Evolutionary conservation across 1,140 invertebrate species (phyloP).

Genomic region (Caenorhabditis briggsae): DNA sequence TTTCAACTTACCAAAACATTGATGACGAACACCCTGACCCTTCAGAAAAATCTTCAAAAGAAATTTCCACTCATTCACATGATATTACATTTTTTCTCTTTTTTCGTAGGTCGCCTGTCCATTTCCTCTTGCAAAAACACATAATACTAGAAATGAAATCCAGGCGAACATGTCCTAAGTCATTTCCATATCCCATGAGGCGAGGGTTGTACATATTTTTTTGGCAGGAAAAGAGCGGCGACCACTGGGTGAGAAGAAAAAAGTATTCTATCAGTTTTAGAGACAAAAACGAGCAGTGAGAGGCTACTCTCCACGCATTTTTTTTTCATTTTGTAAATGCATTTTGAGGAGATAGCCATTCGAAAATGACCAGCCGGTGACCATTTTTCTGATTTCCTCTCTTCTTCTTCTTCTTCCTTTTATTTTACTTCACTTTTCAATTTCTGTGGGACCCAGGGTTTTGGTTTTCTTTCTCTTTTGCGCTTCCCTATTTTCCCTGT

Average conservation of each 20-base stretch:
- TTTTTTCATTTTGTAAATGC: slow-evolving; percentile 48
- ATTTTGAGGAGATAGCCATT: slow-evolving; percentile 39
- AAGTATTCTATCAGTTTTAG: slow-evolving; percentile 51
- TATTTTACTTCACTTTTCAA: neutral
- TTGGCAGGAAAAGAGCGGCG: slow-evolving; percentile 19
- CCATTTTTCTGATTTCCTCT: neutral
- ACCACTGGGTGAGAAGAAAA: neutral
- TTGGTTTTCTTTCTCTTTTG: neutral
- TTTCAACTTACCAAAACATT: too few relatives aligned
- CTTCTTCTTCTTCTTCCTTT: neutral
- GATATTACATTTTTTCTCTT: neutral
- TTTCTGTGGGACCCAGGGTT: neutral
- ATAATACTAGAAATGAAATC: slow-evolving; percentile 45
- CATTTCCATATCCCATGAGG: slow-evolving; percentile 30
- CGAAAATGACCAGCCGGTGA: slow-evolving; percentile 45
- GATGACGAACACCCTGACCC: too few relatives aligned
- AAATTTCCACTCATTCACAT: too few relatives aligned
- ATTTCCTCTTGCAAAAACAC: neutral
- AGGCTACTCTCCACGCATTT: slow-evolving; percentile 28
- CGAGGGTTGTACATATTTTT: slow-evolving; percentile 45
- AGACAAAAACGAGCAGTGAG: slow-evolving; percentile 20
- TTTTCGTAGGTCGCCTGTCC: neutral
- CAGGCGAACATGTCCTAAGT: slow-evolving; percentile 42
- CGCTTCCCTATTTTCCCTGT: neutral
- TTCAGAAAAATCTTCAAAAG: too few relatives aligned